A percentile compares a stretch with the other conserved stretches of the same genome.
Evolutionary conservation across 2,797 vertebrate genomes (phyloP).

Genomic region (Clamator glandarius): DNA sequence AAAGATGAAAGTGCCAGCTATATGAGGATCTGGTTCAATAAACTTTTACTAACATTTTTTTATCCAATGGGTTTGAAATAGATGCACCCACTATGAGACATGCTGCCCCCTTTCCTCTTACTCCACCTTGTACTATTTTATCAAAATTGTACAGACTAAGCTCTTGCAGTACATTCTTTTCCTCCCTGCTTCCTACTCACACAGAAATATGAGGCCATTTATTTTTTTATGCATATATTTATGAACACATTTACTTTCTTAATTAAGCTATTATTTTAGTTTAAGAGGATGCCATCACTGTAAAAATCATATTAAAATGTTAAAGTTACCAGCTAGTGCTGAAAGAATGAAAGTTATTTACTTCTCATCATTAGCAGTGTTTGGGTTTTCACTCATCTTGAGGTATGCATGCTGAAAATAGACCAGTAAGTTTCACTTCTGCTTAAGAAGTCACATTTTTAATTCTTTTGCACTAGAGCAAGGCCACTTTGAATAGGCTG

Average conservation of each 20-base stretch:
- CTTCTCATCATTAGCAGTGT: not conserved
- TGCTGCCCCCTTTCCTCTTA: not conserved
- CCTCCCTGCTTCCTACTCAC: not conserved
- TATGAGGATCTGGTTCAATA: not conserved
- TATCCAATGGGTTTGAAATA: not conserved
- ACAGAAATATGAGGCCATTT: not conserved
- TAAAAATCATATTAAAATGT: not conserved
- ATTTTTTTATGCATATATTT: constrained; percentile 1
- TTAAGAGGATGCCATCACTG: not conserved
- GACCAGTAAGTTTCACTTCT: constrained; percentile 7
- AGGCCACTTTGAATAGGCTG: not conserved
- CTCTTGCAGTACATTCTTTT: not conserved
- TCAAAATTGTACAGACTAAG: not conserved
- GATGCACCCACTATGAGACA: fast-evolving
- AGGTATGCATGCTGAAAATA: not conserved
- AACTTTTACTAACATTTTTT: not conserved
- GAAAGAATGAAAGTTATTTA: not conserved
- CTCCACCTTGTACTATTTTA: not conserved
- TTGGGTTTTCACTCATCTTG: not conserved
- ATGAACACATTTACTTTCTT: not conserved
- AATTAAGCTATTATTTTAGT: constrained; percentile 42
- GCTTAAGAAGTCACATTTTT: not conserved
- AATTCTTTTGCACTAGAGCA: not conserved
- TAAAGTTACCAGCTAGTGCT: not conserved
- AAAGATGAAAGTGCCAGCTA: not conserved